A percentile compares a stretch with the other conserved stretches of the same genome.
These are phyloP conservation scores for Paraplagusia blochii DNA, from an alignment of 2,113 vertebrate genomes.

Conservation along the genomic window DNA sequence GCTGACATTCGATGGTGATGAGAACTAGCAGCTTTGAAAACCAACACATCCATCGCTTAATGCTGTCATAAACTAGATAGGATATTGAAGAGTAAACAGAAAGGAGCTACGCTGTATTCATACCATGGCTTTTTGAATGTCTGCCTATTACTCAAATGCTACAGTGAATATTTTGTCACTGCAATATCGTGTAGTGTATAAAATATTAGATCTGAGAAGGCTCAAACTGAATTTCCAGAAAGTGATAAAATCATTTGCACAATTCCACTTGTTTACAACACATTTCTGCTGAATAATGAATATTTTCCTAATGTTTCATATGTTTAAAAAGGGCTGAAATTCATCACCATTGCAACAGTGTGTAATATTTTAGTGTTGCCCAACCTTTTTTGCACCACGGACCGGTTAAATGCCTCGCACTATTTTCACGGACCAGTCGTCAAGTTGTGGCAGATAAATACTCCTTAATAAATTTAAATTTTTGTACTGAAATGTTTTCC, in stretches of 20 bases:
- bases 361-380: no score
- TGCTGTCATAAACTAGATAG: constrained; percentile 6
- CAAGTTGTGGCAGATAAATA: no score
- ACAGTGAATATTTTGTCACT: not conserved
- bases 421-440: no score
- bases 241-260: constrained; percentile 12
- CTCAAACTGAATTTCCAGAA: constrained; percentile 3
- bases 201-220: not conserved
- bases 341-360: no score
- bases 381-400: no score
- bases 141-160: not conserved
- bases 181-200: constrained; percentile 1
- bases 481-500: no score
- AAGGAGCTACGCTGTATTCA: not conserved
- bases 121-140: not conserved
- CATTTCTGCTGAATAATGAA: constrained; percentile 24
- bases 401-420: no score
- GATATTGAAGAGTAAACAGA: not conserved
- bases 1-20: constrained; percentile 35
- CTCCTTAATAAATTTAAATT: no score
- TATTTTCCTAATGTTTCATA: constrained; percentile 35
- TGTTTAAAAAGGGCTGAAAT: constrained; percentile 27
- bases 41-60: constrained; percentile 8
- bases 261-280: no score
- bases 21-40: constrained; percentile 16